Evolutionary conservation across 2,888 invertebrate species (phyloP), one percentile per base, ranked within the genome.

Genomic region (Orchestes rusci): DNA sequence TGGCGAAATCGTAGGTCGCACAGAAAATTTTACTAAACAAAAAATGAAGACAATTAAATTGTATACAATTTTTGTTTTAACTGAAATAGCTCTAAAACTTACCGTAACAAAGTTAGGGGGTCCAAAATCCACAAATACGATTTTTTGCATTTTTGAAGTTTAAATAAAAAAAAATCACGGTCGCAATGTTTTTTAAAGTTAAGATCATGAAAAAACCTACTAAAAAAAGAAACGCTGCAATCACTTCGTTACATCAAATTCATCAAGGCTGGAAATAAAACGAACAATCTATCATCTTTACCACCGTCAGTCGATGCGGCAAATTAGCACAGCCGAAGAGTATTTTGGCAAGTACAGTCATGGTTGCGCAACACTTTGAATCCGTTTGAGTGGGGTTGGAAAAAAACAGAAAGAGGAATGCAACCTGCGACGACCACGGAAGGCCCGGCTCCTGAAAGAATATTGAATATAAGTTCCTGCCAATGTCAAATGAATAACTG

Each of bases 331-430:
- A 30, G 31, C 31, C 31, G 13, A 12, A 30, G 31, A 12, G 31
- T 30, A 10, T 30, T 10, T 12, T 30, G 5, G 7, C 7, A 30
- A 30, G 31, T 30, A 10, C 31, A 30, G 13, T 5, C 31, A 13
- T 30, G 31, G 31, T 12, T 30, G 12, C 10, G 31, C 12, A 12
- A 30, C 5, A 12, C 5, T 5, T 12, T 30, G 31, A 13, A 30
- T 30, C 31, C 31, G 4, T 5, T 30, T 8, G 31, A 30, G 4
- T 30, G 31, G 31, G 31, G 31, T 10, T 30, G 31, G 31, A 30
- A 30, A 30, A 7, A 12, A 12, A 30, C 31, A 13, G 10, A 7
- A 12, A 8, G 12, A 10, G 7, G 31, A 30, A 8, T 30, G 7
- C 10, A 30, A 30, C 31, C 31, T 4, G 13, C 12, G 8, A 30